Evolutionary conservation across 2,113 vertebrate genomes (phyloP).

Genomic region (Platichthys flesus): DNA sequence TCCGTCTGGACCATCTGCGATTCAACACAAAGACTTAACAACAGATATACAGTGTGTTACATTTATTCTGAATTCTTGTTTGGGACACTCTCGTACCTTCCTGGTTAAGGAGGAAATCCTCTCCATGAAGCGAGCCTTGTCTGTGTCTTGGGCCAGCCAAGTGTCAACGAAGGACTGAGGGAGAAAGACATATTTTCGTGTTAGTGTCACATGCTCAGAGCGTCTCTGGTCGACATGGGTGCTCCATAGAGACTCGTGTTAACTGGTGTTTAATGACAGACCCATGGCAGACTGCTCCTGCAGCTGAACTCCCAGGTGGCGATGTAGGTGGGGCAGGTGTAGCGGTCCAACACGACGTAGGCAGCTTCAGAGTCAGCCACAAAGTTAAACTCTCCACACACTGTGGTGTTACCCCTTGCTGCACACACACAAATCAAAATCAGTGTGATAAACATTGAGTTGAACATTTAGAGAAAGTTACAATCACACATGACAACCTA

Average conservation of each 20-base stretch:
- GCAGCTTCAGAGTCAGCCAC: slow-evolving; percentile 82
- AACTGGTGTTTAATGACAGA: slow-evolving; percentile 27
- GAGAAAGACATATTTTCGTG: background rate
- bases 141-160: slow-evolving; percentile 73
- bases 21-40: background rate
- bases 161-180: slow-evolving; percentile 78
- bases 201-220: background rate
- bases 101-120: background rate
- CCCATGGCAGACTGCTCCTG: slow-evolving; percentile 76
- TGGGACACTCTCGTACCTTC: background rate
- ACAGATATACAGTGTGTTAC: background rate
- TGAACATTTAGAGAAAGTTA: background rate
- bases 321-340: slow-evolving; percentile 80
- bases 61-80: background rate
- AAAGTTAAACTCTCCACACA: slow-evolving; percentile 84
- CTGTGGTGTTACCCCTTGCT: slow-evolving; percentile 80
- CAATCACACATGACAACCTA: slow-evolving; percentile 25
- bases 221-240: background rate
- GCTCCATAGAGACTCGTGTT: background rate
- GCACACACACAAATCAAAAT: background rate
- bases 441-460: background rate
- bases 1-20: slow-evolving; percentile 2
- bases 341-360: slow-evolving; percentile 79
- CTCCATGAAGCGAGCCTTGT: slow-evolving; percentile 70
- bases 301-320: slow-evolving; percentile 84